Percentiles rank a stretch among this genome's conserved stretches.
These are phyloP conservation scores for Enteromius radiatus DNA, from an alignment of 2,797 vertebrate species.

Conservation along the genomic window DNA sequence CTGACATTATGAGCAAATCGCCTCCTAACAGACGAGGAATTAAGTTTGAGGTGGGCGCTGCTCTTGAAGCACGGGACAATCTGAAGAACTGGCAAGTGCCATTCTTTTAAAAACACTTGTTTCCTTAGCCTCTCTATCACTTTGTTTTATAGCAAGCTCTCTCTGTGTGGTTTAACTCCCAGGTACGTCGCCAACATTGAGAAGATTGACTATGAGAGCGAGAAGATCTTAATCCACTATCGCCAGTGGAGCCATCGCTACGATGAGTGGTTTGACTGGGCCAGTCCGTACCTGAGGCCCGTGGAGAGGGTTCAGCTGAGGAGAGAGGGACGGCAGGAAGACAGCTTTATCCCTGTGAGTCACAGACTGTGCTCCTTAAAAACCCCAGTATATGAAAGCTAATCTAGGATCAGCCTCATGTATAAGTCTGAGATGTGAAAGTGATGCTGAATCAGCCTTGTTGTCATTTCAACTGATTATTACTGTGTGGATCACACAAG, in stretches of 20 bases:
- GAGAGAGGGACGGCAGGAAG: constrained; percentile 76
- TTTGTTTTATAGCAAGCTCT: background rate
- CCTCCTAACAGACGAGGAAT: constrained; percentile 94
- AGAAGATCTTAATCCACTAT: constrained; percentile 96
- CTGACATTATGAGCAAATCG: constrained; percentile 87
- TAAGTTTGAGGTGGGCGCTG: constrained; percentile 93
- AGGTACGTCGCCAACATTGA: constrained; percentile 98
- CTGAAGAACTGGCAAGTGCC: constrained; percentile 85
- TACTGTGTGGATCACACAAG: background rate
- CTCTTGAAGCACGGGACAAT: constrained; percentile 93
- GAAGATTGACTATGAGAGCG: constrained; percentile 96
- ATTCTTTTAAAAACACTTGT: constrained; percentile 8
- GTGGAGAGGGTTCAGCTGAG: constrained; percentile 94
- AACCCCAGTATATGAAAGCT: background rate
- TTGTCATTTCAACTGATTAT: background rate
- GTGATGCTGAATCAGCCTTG: constrained; percentile 1
- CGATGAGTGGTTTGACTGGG: constrained; percentile 99
- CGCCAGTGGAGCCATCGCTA: constrained; percentile 99
- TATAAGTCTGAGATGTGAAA: constrained; percentile 8
- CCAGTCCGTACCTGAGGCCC: constrained; percentile 93
- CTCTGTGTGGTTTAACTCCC: background rate
- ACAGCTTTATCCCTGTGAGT: constrained; percentile 62
- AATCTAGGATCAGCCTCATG: constrained; percentile 23
- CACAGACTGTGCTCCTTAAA: constrained; percentile 54
- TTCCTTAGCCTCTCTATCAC: background rate